A percentile compares a stretch with the other conserved stretches of the same genome.
Evolutionary conservation across 2,113 vertebrate genomes (phyloP).

Genomic region (Solenodon paradoxus): DNA sequence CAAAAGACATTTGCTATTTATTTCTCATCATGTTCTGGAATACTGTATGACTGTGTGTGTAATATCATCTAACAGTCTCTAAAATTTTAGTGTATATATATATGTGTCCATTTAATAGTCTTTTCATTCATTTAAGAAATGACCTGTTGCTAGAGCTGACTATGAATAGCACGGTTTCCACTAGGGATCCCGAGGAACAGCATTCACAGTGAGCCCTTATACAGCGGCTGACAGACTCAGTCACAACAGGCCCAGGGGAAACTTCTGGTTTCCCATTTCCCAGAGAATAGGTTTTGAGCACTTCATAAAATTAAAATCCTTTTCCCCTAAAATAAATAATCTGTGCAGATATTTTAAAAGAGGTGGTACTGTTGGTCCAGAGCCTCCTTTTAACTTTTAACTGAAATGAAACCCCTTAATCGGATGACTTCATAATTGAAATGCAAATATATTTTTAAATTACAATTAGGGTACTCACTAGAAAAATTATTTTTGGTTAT

Average conservation of each 20-base stretch:
- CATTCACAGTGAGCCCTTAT: neutral
- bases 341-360: neutral
- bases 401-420: neutral
- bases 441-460: neutral
- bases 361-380: neutral
- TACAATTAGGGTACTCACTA: neutral
- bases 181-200: neutral
- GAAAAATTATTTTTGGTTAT: neutral
- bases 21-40: neutral
- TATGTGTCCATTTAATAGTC: neutral
- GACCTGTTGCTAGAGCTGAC: neutral
- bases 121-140: conserved; percentile 1
- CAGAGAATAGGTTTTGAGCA: neutral
- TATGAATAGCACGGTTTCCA: neutral
- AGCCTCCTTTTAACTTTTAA: neutral
- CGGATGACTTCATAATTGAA: neutral
- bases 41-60: neutral
- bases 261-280: neutral
- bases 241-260: neutral
- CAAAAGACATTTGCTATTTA: neutral
- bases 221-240: neutral
- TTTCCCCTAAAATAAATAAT: neutral
- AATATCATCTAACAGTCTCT: neutral
- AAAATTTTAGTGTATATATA: neutral
- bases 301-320: neutral